Base-by-base conservation (phyloP, 2,797 vertebrate genomes). In the Pseudotriccus pelzelni region DNA sequence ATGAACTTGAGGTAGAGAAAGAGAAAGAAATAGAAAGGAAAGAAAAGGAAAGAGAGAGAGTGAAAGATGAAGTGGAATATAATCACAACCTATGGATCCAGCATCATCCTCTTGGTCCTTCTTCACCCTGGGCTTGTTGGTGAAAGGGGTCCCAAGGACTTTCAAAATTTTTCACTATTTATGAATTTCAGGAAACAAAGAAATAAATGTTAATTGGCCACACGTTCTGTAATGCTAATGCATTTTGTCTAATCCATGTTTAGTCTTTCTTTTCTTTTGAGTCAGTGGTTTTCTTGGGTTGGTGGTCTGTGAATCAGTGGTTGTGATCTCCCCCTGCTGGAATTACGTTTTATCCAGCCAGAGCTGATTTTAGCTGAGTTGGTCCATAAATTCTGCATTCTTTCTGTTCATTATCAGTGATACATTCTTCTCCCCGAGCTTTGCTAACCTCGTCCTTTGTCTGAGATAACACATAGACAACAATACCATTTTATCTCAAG, bases 251-350 rank as follows among this genome's bases (percentile, higher is more conserved):
- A 39, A 60, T 39, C 6, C 19, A 43, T 37, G 55, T 6, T 68
- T 30, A 41, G 34, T 27, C 13, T 60, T 58, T 68, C 23, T 46
- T 23, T 55, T 62, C 0, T 36, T 47, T 78, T 55, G 1, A 44
- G 23, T 37, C 19, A 18, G 23, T 49, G 70, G 2, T 5, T 62
- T 89, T 69, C 28, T n/a, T 49, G 36, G 20, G 14, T 37, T 2
- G 1, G 13, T 76, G 49, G 41, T 32, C 55, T 19, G 3, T 62
- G 27, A n/a, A 36, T 14, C 30, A 28, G 36, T 43, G n/a, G 14
- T 22, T 16, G 27, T 0, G 0, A 69, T 37, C 27, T 43, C 7
- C 4, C 34, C 10, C 32, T 36, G 41, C 19, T 5, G 23, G 63
- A 55, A 60, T 43, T 56, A 24, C 32, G 13, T 62, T 36, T 75